Percentiles rank a stretch among this genome's conserved stretches.
These are phyloP conservation scores for Ennomos fuscantarius DNA, from an alignment of 2,888 invertebrate genomes.

Conservation along the genomic window DNA sequence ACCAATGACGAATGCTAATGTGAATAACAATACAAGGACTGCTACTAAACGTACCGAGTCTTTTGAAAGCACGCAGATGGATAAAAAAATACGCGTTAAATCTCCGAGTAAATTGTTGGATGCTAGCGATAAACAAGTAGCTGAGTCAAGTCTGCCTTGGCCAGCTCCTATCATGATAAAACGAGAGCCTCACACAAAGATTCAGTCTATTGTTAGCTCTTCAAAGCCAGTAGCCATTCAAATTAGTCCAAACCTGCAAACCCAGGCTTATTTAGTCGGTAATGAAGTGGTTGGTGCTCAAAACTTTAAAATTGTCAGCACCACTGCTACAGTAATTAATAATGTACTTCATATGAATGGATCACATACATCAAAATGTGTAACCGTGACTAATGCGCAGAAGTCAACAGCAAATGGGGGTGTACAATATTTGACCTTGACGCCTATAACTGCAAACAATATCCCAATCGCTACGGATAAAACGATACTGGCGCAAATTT, in stretches of 20 bases:
- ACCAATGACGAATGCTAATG: too few species aligned
- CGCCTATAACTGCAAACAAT: not conserved
- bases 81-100: slow-evolving; percentile 16
- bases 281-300: not conserved
- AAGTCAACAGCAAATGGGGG: not conserved
- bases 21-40: not conserved
- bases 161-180: slow-evolving; percentile 5
- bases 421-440: slow-evolving; percentile 1
- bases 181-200: slow-evolving; percentile 2
- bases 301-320: not conserved
- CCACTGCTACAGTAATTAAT: not conserved
- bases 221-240: not conserved
- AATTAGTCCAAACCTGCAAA: slow-evolving; percentile 3
- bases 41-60: slow-evolving; percentile 2
- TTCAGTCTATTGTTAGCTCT: slow-evolving; percentile 1
- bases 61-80: not conserved
- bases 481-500: slow-evolving; percentile 3
- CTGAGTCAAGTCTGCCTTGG: not conserved
- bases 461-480: not conserved
- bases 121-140: not conserved
- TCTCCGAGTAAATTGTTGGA: slow-evolving; percentile 5
- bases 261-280: not conserved
- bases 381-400: not conserved
- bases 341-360: slow-evolving; percentile 2
- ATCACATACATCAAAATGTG: not conserved